These are phyloP conservation scores for Teinopalpus imperialis DNA, from an alignment of 2,888 invertebrate genomes.

Conservation along the genomic window DNA sequence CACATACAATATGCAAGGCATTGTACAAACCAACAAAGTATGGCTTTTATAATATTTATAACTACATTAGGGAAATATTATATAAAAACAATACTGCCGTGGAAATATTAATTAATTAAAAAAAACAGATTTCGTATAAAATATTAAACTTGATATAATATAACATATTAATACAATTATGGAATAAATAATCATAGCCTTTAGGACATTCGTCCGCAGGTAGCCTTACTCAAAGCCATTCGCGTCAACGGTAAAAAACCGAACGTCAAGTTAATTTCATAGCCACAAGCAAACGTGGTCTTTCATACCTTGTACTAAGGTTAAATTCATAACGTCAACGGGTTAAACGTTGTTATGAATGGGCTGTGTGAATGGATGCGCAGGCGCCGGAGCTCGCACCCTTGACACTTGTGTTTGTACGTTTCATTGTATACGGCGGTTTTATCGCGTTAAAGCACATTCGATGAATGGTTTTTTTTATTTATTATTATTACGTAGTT, in stretches of 20 bases:
- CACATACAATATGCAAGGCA: too few species aligned
- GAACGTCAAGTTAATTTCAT: constrained; percentile 7
- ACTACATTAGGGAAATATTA: too few species aligned
- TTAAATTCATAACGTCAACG: neutral
- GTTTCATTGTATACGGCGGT: constrained; percentile 13
- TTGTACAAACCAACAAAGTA: too few species aligned
- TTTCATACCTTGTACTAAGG: neutral
- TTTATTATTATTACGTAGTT: constrained; percentile 10
- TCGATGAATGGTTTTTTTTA: constrained; percentile 13
- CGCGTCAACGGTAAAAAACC: constrained; percentile 7
- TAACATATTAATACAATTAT: too few species aligned
- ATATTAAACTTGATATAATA: too few species aligned
- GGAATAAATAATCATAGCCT: too few species aligned
- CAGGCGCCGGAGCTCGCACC: constrained; percentile 52
- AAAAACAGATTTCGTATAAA: too few species aligned
- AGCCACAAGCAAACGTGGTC: neutral
- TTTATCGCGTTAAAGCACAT: constrained; percentile 10
- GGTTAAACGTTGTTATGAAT: constrained; percentile 55
- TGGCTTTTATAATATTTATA: too few species aligned
- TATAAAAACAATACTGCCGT: too few species aligned
- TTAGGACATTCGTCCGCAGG: neutral
- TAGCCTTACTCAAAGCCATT: constrained; percentile 5
- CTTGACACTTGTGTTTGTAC: constrained; percentile 27
- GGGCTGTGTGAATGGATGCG: constrained; percentile 64
- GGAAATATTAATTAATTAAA: too few species aligned